Evolutionary conservation across 2,797 vertebrate species (phyloP), one percentile per base, ranked within the genome.

Genomic region (Hyperoplus immaculatus): DNA sequence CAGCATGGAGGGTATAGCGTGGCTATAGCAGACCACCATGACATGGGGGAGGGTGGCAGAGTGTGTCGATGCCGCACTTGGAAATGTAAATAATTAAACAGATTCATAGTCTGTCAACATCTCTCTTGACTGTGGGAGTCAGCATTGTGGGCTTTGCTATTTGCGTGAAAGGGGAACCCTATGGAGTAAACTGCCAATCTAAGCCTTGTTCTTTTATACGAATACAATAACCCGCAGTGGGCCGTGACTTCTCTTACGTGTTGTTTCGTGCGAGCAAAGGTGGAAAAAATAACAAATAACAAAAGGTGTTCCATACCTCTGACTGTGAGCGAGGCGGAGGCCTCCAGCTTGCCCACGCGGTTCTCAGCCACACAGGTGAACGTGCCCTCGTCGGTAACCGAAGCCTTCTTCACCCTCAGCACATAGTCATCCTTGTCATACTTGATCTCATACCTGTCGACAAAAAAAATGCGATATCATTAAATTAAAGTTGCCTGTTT

Each of bases 341-440:
- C 96, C 84, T 99, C 98, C 75, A 97, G 95, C 87, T 99, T 99
- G 21, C 98, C 98, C 60, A 99, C 98, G 0, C 98, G 96, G 81
- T 99, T 99, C 88, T 99, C 98, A 0, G 97, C 97, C 74, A 99
- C 95, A 45, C 98, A 99, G 69, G 95, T 96, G 82, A 96, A 99
- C 1, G 95, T 96, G 46, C 98, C 98, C 78, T 99, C 97, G 10
- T 99, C 98, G 0, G 86, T 86, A 50, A 96, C 93, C 55, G 90
- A 74, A 0, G 97, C 95, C 87, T 98, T 98, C 94, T 98, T 99
- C 86, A 99, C 96, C 78, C 97, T 95, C 91, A 99, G 94, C 13
- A 98, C 95, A 54, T 98, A 97, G 87, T 99, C 98, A 5, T 99
- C 98, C 90, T 97, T 99, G 89, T 99, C 98, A 18, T 98, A 98